Base-by-base conservation (phyloP, 1,140 invertebrate genomes). In the Bombus cullumanus region DNA sequence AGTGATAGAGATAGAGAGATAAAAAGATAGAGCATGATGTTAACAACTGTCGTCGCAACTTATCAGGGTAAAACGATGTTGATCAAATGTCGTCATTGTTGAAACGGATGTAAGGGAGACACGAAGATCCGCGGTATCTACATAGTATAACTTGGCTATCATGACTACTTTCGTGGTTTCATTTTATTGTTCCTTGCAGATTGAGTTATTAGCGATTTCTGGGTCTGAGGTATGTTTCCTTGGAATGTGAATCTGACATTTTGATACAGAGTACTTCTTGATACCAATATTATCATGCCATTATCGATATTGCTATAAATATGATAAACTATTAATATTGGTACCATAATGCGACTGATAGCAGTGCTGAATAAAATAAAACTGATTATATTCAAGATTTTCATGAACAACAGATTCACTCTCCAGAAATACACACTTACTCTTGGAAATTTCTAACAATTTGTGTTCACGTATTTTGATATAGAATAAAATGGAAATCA, bases 81-180 rank as follows among this genome's bases (percentile, higher is more conserved):
- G 25, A 28, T 66, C 31, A 28, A 77, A n/a, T 41, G 37, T 82
- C 39, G 25, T 57, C 22, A 34, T 69, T 15, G n/a, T 69, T 66
- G 39, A 64, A 66, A 80, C 37, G 13, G 34, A 73, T 47, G 22
- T 57, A 62, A 62, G 66, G 74, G 83, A 89, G 88, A 89, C 87
- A 89, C 87, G 87, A 89, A 89, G 59, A 80, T 89, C 87, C 83
- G 81, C 62, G 72, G 31, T 18, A 73, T 47, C 53, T 41, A 15
- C 1, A 10, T 69, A 66, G n/a, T 37, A 68, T 37, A 37, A 3
- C 9, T 53, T 31, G 4, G 1, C 2, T 41, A 22, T 12, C 12
- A n/a, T n/a, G 22, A 31, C 5, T 43, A 76, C 1, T 76, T 57
- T 76, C 15, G 18, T 59, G 6, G n/a, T 18, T 69, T 69, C 15